These are phyloP conservation scores for Nycticorax nycticorax DNA, from an alignment of 2,113 vertebrate genomes.

Conservation along the genomic window DNA sequence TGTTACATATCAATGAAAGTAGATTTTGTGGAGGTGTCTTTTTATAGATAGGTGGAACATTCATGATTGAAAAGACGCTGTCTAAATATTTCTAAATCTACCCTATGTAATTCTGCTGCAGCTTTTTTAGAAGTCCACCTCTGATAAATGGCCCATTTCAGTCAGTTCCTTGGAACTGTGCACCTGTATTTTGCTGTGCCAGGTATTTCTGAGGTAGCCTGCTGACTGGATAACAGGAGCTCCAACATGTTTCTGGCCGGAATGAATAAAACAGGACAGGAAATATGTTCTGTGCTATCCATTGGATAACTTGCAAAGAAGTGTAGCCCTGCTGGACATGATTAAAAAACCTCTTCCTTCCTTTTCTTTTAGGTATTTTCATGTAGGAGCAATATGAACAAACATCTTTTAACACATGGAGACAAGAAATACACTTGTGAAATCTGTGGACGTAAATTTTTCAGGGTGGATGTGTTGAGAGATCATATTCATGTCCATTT, in stretches of 20 bases:
- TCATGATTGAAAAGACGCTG: neutral
- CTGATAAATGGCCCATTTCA: neutral
- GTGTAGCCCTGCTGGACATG: neutral
- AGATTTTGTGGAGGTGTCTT: neutral
- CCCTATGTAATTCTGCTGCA: neutral
- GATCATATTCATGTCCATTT: slow-evolving; percentile 99
- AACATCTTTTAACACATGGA: slow-evolving; percentile 95
- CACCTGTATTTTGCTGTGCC: neutral
- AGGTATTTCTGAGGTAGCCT: neutral
- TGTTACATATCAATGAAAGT: neutral
- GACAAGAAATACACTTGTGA: slow-evolving; percentile 99
- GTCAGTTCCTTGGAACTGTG: neutral
- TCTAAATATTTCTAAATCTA: neutral
- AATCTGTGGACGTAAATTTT: slow-evolving; percentile 98
- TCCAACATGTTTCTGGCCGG: neutral
- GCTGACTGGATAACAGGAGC: neutral
- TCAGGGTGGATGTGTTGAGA: slow-evolving; percentile 94
- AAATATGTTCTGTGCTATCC: neutral
- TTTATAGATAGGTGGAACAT: neutral
- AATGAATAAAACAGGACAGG: neutral
- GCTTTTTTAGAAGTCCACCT: neutral
- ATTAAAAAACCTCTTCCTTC: neutral
- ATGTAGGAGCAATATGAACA: slow-evolving; percentile 99
- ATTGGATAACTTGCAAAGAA: neutral
- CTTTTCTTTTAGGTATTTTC: slow-evolving; percentile 88